Percentiles rank a stretch among this genome's conserved stretches.
phyloP scores from a whole-genome alignment of 1,140 invertebrate genomes.

The Drosophila equinoxialis region DNA sequence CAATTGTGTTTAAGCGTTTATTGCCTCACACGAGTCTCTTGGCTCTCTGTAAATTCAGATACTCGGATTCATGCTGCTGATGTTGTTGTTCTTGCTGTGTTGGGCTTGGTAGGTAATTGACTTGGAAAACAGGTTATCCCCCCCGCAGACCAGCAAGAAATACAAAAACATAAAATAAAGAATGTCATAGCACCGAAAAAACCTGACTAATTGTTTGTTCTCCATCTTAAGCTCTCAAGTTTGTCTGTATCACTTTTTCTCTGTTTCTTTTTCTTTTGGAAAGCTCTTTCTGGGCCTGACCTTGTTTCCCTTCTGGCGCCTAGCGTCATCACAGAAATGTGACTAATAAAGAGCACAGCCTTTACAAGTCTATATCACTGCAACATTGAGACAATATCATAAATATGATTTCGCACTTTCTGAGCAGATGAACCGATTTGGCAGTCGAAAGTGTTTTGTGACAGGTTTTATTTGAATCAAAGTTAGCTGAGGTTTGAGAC shows the following conservation, averaged over 20 bases:
- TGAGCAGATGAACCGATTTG: slow-evolving; percentile 59
- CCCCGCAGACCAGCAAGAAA: slow-evolving; percentile 41
- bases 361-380: slow-evolving; percentile 25
- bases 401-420: slow-evolving; percentile 57
- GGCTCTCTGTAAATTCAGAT: slow-evolving; percentile 46
- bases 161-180: slow-evolving; percentile 41
- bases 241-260: slow-evolving; percentile 29
- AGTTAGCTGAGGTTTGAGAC: too few relatives aligned
- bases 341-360: slow-evolving; percentile 58
- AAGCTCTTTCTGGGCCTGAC: slow-evolving; percentile 74
- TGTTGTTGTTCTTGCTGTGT: slow-evolving; percentile 27
- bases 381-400: slow-evolving; percentile 29
- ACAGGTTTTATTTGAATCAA: not conserved
- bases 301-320: slow-evolving; percentile 51
- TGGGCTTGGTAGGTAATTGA: slow-evolving; percentile 71
- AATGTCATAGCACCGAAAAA: slow-evolving; percentile 49
- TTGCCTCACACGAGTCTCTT: slow-evolving; percentile 35
- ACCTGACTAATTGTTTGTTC: slow-evolving; percentile 75
- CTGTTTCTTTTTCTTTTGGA: slow-evolving; percentile 54
- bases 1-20: slow-evolving; percentile 56
- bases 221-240: slow-evolving; percentile 33
- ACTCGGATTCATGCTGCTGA: slow-evolving; percentile 4
- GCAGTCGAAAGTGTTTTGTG: not conserved
- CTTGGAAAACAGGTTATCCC: slow-evolving; percentile 69
- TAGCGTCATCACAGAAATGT: slow-evolving; percentile 49